Evolutionary conservation across 2,113 vertebrate genomes (phyloP).

Genomic region (Platichthys flesus): DNA sequence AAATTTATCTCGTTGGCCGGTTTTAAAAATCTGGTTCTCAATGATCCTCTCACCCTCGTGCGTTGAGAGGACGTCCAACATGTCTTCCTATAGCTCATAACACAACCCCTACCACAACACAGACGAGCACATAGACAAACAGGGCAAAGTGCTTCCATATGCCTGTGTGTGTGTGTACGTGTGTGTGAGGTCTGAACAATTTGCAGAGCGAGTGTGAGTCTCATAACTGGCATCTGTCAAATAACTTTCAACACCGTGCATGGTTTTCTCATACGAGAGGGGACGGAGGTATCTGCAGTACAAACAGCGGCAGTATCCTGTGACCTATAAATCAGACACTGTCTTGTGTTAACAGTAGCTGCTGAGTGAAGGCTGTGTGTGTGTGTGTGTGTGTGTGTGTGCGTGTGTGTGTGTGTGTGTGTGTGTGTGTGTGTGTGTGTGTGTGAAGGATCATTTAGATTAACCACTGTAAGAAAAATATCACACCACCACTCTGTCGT

Average conservation of each 20-base stretch:
- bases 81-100: conserved; percentile 29
- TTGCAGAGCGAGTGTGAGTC: conserved; percentile 31
- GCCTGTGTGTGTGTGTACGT: neutral
- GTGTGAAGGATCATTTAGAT: conserved; percentile 53
- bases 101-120: conserved; percentile 52
- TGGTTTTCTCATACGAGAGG: conserved; percentile 56
- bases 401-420: conserved; percentile 55
- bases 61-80: conserved; percentile 24
- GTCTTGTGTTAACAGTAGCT: conserved; percentile 51
- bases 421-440: conserved; percentile 57
- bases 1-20: neutral
- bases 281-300: conserved; percentile 20
- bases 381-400: conserved; percentile 16
- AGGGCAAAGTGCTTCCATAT: conserved; percentile 57
- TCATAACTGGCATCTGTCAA: conserved; percentile 59
- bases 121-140: conserved; percentile 49
- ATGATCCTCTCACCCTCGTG: conserved; percentile 10
- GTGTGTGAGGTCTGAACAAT: conserved; percentile 52
- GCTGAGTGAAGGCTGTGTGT: conserved; percentile 38
- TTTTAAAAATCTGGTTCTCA: neutral
- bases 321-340: conserved; percentile 62
- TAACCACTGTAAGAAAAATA: conserved; percentile 7
- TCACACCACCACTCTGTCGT: conserved; percentile 3
- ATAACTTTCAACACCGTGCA: conserved; percentile 47
- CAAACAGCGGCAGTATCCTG: conserved; percentile 42